phyloP scores from a whole-genome alignment of 1,140 invertebrate species.

The Lerema accius region DNA sequence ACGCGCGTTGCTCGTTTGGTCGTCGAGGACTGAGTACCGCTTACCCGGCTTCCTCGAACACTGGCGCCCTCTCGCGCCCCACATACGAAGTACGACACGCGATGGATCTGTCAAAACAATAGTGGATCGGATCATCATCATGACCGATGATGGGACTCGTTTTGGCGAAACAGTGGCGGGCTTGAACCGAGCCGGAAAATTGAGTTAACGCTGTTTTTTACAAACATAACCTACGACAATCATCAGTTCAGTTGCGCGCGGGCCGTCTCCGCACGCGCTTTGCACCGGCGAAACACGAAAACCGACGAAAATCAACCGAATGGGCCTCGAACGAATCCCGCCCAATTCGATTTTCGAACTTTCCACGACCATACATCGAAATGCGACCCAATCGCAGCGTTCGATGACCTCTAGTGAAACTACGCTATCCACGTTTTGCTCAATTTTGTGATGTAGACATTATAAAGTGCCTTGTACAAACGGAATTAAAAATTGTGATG shows the following conservation, averaged over 20 bases:
- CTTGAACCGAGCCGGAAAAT: constrained; percentile 58
- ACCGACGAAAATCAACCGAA: constrained; percentile 61
- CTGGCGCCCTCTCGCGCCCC: constrained; percentile 64
- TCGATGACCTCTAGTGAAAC: constrained; percentile 59
- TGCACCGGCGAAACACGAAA: constrained; percentile 48
- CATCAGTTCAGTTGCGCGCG: constrained; percentile 80
- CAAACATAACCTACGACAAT: constrained; percentile 76
- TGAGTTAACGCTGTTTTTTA: constrained; percentile 71
- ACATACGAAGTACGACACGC: constrained; percentile 49
- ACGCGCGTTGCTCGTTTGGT: constrained; percentile 76
- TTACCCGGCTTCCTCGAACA: constrained; percentile 30
- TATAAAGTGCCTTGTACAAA: constrained; percentile 71
- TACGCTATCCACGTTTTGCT: constrained; percentile 61
- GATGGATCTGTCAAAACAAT: constrained; percentile 71
- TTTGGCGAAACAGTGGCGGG: constrained; percentile 61
- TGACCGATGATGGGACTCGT: constrained; percentile 41
- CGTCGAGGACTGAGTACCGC: constrained; percentile 40
- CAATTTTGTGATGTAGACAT: constrained; percentile 74
- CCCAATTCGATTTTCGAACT: constrained; percentile 56
- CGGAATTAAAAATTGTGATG: constrained; percentile 64
- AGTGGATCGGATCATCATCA: constrained; percentile 32
- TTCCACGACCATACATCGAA: constrained; percentile 51
- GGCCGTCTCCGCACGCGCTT: constrained; percentile 68
- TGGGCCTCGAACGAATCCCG: constrained; percentile 52
- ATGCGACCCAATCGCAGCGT: constrained; percentile 49